These are phyloP conservation scores for Pantherophis guttatus DNA, from an alignment of 2,113 vertebrate species.

Conservation along the genomic window DNA sequence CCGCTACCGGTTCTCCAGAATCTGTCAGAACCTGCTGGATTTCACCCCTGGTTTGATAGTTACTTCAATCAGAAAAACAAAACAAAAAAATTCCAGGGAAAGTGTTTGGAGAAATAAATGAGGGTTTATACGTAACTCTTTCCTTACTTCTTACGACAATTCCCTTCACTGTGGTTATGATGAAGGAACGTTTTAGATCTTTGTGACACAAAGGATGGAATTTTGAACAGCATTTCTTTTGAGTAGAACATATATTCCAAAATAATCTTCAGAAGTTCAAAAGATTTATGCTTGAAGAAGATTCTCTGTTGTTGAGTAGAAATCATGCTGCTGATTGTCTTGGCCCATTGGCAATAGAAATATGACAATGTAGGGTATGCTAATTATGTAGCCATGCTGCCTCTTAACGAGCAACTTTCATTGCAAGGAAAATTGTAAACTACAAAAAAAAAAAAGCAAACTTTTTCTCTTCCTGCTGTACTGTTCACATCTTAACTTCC, in stretches of 20 bases:
- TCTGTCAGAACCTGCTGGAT: too few species aligned
- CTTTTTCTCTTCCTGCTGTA: neutral
- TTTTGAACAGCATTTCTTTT: neutral
- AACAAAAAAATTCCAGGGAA: neutral
- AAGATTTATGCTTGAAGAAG: neutral
- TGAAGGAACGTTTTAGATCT: neutral
- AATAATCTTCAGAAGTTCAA: neutral
- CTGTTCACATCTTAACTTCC: constrained; percentile 24
- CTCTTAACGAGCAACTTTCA: constrained; percentile 22
- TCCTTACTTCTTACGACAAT: neutral
- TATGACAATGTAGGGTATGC: neutral
- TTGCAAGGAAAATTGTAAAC: constrained; percentile 22
- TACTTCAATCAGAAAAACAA: neutral
- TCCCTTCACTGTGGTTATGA: neutral
- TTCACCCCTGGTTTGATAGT: neutral
- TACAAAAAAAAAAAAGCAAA: neutral
- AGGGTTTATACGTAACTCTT: neutral
- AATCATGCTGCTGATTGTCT: constrained; percentile 22
- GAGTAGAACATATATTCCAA: constrained; percentile 14
- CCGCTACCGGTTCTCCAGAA: too few species aligned
- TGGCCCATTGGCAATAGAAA: constrained; percentile 25
- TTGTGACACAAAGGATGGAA: neutral
- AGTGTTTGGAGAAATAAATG: neutral
- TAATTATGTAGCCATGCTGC: constrained; percentile 23
- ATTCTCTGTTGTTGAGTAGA: neutral